Conservation (phyloP, 2,888 invertebrate genomes). For the Dexiosoma caninum region DNA sequence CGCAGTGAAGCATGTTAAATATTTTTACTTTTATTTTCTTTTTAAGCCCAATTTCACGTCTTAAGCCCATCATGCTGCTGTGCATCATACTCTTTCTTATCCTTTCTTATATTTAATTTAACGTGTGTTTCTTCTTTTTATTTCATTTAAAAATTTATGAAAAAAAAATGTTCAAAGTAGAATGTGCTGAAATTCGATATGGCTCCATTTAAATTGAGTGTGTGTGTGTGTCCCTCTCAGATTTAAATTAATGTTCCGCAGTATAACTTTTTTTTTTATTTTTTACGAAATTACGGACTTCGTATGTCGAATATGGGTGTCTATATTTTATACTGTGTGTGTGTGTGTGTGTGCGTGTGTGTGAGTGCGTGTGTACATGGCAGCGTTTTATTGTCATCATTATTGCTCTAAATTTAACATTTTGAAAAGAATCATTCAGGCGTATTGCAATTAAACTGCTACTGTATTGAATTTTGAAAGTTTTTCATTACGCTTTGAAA, state of each 20-base stretch:
- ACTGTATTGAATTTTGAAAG: slow-evolving; percentile 60
- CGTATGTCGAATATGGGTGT: slow-evolving; percentile 28
- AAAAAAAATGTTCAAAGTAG: slow-evolving; percentile 13
- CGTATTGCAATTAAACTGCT: slow-evolving; percentile 61
- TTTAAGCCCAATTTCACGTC: slow-evolving; percentile 24
- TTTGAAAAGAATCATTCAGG: slow-evolving; percentile 59
- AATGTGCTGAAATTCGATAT: slow-evolving; percentile 60
- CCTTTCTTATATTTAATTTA: slow-evolving; percentile 22
- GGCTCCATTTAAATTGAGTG: slow-evolving; percentile 48
- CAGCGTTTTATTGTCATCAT: slow-evolving; percentile 46
- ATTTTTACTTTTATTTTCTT: slow-evolving; percentile 28
- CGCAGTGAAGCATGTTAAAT: slow-evolving; percentile 43
- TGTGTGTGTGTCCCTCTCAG: slow-evolving; percentile 57
- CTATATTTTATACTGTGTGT: too few relatives aligned
- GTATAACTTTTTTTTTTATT: slow-evolving; percentile 21
- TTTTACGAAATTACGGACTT: slow-evolving; percentile 6
- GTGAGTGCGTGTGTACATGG: neutral
- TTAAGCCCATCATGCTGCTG: neutral
- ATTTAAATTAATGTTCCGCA: slow-evolving; percentile 52
- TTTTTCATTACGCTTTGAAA: slow-evolving; percentile 53
- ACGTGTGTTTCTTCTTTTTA: neutral
- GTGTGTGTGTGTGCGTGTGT: too few relatives aligned
- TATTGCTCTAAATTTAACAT: slow-evolving; percentile 54
- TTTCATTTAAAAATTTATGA: neutral
- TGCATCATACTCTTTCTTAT: slow-evolving; percentile 30